These are phyloP conservation scores for Zosterops japonicus DNA, from an alignment of 2,113 vertebrate genomes.

Conservation along the genomic window DNA sequence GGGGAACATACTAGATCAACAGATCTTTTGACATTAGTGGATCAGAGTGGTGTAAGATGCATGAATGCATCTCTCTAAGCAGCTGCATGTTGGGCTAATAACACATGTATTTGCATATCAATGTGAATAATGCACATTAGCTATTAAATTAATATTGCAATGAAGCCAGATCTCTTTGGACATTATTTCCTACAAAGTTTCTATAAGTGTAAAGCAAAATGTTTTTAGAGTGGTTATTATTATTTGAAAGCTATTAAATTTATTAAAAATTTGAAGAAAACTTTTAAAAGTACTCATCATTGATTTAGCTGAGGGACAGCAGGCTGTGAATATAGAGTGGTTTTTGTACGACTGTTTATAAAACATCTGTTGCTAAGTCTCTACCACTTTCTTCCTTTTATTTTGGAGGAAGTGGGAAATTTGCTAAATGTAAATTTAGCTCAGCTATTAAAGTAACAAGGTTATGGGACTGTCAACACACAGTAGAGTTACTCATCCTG, in stretches of 20 bases:
- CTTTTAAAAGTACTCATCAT: neutral
- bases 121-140: neutral
- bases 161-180: neutral
- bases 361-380: neutral
- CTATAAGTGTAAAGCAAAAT: neutral
- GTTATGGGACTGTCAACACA: neutral
- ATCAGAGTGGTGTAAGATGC: neutral
- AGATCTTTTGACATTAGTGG: neutral
- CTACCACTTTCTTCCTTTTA: neutral
- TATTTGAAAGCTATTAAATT: neutral
- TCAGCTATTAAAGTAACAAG: neutral
- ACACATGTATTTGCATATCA: neutral
- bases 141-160: conserved; percentile 18
- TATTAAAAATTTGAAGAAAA: neutral
- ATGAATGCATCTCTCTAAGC: neutral
- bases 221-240: neutral
- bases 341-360: neutral
- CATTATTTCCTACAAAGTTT: neutral
- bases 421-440: neutral
- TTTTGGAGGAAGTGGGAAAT: neutral
- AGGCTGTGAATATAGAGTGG: neutral
- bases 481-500: neutral
- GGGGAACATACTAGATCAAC: neutral
- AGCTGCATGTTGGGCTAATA: neutral
- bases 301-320: neutral